Percentiles rank a stretch among this genome's conserved stretches.
Conservation (phyloP, 2,113 vertebrate genomes). For the Cottus gobio region DNA sequence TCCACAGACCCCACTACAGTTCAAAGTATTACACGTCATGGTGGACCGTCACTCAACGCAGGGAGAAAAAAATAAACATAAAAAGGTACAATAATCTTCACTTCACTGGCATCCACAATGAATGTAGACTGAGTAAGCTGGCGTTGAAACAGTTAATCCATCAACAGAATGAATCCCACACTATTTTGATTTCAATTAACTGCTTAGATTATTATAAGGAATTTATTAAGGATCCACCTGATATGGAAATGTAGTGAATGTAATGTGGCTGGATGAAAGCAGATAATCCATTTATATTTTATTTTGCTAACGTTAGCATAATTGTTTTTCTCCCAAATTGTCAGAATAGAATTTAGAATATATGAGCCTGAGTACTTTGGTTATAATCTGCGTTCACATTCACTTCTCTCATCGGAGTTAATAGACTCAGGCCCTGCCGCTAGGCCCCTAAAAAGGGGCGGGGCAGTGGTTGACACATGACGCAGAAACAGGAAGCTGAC, state of each 20-base stretch:
- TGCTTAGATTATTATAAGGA: not conserved
- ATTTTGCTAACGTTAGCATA: not conserved
- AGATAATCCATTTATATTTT: not conserved
- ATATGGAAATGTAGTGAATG: not conserved
- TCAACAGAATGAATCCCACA: not conserved
- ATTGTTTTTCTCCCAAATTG: not conserved
- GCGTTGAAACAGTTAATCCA: not conserved
- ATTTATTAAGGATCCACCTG: not conserved
- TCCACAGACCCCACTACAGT: slow-evolving; percentile 33
- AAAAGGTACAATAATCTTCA: slow-evolving; percentile 4
- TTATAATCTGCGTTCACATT: too few species aligned
- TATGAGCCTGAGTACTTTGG: not conserved
- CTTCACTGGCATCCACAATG: not conserved
- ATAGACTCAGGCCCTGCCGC: too few species aligned
- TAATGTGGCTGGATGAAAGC: not conserved
- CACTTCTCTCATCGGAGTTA: too few species aligned
- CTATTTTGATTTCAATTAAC: not conserved
- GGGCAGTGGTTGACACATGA: too few species aligned
- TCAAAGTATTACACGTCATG: slow-evolving; percentile 60
- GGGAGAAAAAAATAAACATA: not conserved
- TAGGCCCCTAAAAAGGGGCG: too few species aligned
- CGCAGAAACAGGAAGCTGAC: too few species aligned
- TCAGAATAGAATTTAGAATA: not conserved
- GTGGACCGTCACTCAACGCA: slow-evolving; percentile 12
- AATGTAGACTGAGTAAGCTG: too few species aligned